Evolutionary conservation across 2,888 invertebrate species (phyloP).

Genomic region (Gerosis bhagava): DNA sequence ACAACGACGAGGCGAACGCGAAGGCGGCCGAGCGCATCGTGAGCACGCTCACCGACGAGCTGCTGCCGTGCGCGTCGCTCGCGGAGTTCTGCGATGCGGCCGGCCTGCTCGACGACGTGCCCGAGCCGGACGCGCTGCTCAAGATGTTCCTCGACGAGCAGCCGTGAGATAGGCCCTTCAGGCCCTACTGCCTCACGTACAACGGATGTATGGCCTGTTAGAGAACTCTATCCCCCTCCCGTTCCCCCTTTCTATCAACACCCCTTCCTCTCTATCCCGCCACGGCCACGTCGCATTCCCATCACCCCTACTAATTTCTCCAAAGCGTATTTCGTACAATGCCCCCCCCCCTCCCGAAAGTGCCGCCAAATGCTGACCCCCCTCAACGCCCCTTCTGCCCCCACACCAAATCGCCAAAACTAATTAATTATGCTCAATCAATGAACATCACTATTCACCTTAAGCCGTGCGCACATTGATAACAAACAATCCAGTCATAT

Average conservation of each 20-base stretch:
- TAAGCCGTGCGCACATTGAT: neutral
- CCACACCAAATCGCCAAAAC: too few relatives aligned
- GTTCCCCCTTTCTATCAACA: too few relatives aligned
- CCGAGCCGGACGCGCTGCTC: slow-evolving; percentile 82
- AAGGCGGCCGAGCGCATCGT: slow-evolving; percentile 94
- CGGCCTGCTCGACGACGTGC: slow-evolving; percentile 88
- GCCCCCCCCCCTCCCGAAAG: too few relatives aligned
- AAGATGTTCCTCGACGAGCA: slow-evolving; percentile 55
- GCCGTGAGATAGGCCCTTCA: slow-evolving; percentile 54
- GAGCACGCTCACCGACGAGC: slow-evolving; percentile 91
- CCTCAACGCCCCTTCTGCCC: too few relatives aligned
- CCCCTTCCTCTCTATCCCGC: too few relatives aligned
- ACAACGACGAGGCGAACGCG: slow-evolving; percentile 95
- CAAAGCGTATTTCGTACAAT: too few relatives aligned
- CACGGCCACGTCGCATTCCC: too few relatives aligned
- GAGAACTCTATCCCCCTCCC: too few relatives aligned
- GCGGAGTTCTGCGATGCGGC: slow-evolving; percentile 96
- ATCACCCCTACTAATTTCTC: too few relatives aligned
- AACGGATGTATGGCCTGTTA: slow-evolving; percentile 58
- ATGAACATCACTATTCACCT: too few relatives aligned
- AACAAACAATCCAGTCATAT: neutral
- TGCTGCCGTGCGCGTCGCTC: slow-evolving; percentile 94
- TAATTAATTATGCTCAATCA: too few relatives aligned
- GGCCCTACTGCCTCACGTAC: slow-evolving; percentile 55
- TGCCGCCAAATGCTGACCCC: too few relatives aligned